These are phyloP conservation scores for Piaya cayana DNA, from an alignment of 2,113 vertebrate genomes.

Conservation along the genomic window DNA sequence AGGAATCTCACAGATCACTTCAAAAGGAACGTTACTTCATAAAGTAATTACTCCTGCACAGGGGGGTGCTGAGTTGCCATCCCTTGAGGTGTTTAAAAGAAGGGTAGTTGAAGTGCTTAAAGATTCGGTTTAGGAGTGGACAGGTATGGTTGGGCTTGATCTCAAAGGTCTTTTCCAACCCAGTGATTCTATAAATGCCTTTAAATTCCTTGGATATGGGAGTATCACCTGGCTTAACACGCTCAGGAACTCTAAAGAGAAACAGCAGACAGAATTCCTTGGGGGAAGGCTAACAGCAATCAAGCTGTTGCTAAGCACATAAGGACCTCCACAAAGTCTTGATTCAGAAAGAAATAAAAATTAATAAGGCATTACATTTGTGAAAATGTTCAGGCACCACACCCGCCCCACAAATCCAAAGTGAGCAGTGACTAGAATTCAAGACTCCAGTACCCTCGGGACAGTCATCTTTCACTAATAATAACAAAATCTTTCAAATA, in stretches of 20 bases:
- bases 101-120: no score
- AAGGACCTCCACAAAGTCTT: background rate
- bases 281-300: background rate
- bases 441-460: background rate
- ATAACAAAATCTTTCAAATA: rapidly evolving
- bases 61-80: no score
- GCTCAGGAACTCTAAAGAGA: background rate
- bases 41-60: no score
- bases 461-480: background rate
- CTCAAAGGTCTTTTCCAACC: no score
- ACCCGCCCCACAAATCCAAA: background rate
- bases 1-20: background rate
- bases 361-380: background rate
- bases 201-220: background rate
- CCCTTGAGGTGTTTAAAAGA: no score
- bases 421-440: background rate
- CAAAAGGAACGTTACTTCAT: background rate
- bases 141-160: no score
- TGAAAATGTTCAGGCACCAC: background rate
- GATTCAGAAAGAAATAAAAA: background rate
- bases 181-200: background rate
- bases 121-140: no score
- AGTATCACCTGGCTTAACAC: background rate
- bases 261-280: background rate
- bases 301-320: background rate